A percentile compares a stretch with the other conserved stretches of the same genome.
Conservation (phyloP, 2,113 vertebrate genomes). For the Chrysochloris asiatica region DNA sequence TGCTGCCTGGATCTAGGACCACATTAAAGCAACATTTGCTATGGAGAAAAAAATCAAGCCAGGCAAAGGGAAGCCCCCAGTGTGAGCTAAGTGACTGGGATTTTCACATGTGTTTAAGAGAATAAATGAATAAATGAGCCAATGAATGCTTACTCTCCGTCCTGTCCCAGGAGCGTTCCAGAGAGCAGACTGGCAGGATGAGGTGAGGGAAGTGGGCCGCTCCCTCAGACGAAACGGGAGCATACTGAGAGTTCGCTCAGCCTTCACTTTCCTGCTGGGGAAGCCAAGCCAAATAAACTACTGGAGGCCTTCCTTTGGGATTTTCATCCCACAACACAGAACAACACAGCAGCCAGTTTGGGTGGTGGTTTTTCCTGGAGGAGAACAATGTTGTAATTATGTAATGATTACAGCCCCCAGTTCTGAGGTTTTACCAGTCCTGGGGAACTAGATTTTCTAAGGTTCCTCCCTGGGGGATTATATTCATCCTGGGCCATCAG, state of each 20-base stretch:
- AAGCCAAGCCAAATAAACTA: neutral
- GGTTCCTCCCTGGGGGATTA: neutral
- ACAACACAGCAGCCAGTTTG: neutral
- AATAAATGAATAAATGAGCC: neutral
- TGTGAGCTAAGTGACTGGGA: neutral
- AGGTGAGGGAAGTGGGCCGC: neutral
- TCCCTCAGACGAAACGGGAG: neutral
- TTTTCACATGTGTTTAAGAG: neutral
- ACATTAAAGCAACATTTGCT: neutral
- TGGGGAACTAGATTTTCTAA: neutral
- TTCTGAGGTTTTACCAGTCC: neutral
- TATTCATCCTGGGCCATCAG: neutral
- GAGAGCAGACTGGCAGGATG: neutral
- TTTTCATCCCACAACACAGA: neutral
- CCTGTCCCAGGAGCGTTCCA: too few relatives aligned
- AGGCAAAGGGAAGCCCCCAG: too few relatives aligned
- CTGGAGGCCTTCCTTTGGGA: neutral
- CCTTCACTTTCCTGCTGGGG: neutral
- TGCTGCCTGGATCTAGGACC: neutral
- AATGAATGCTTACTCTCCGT: neutral
- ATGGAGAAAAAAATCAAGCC: neutral
- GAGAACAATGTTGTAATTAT: neutral
- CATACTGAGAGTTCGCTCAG: neutral
- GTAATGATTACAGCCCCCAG: too few relatives aligned
- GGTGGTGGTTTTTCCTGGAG: neutral